phyloP scores from a whole-genome alignment of 2,888 invertebrate species.

The Ephialtes manifestator region DNA sequence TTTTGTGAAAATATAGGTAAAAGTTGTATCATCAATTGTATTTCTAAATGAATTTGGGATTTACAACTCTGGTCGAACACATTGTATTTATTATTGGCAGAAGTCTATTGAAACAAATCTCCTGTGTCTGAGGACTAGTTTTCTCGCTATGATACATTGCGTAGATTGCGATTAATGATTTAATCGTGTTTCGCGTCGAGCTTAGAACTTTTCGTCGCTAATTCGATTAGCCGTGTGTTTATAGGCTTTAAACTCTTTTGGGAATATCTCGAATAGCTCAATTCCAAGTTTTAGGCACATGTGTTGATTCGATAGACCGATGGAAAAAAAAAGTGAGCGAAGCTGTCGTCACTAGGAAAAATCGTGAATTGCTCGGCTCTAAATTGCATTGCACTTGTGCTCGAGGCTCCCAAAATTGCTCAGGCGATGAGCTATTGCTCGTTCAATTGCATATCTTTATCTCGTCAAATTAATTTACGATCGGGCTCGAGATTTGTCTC shows the following conservation, averaged over 20 bases:
- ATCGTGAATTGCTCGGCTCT: constrained; percentile 7
- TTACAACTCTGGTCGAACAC: not conserved
- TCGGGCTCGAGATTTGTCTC: constrained; percentile 48
- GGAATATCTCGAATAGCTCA: constrained; percentile 28
- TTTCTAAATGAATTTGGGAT: too few relatives aligned
- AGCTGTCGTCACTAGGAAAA: constrained; percentile 22
- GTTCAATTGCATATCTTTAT: not conserved
- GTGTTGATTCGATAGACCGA: constrained; percentile 61
- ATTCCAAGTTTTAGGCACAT: constrained; percentile 66
- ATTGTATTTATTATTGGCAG: constrained; percentile 40
- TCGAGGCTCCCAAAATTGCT: constrained; percentile 14
- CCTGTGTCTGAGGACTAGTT: constrained; percentile 63
- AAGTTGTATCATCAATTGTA: too few relatives aligned
- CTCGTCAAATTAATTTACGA: constrained; percentile 8
- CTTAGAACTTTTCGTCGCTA: not conserved
- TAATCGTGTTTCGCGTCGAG: constrained; percentile 14
- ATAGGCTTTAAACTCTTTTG: constrained; percentile 36
- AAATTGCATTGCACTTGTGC: constrained; percentile 47
- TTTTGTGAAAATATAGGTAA: too few relatives aligned
- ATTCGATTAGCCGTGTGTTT: constrained; percentile 21
- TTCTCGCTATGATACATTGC: constrained; percentile 55
- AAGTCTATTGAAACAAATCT: constrained; percentile 63
- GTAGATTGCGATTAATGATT: constrained; percentile 15
- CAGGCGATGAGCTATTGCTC: constrained; percentile 19
- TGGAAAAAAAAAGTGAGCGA: constrained; percentile 32